Base-by-base conservation (phyloP, 2,113 vertebrate genomes). In the Dasyprocta punctata region DNA sequence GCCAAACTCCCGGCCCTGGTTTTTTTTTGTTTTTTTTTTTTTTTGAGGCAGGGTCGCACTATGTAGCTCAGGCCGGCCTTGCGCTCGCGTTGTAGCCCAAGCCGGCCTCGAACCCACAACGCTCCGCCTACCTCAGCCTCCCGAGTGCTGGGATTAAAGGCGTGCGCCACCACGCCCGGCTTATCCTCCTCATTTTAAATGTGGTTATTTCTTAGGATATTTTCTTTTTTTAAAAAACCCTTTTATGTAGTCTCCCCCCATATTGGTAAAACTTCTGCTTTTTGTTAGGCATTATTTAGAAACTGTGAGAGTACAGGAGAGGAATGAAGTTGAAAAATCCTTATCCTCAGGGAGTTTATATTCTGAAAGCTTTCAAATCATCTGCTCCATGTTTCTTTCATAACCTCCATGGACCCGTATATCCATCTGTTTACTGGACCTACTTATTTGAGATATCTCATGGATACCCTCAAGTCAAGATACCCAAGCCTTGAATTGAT, bases 341-440 rank as follows among this genome's bases (percentile, higher is more conserved):
- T 56, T 87, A 33, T 61, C 22, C 3, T 86, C 17, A 56, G 33
- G 33, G 20, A 73, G 28, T 33, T 78, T 86, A 44, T 93, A 67
- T 86, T 92, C 84, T 92, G 81, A 90, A 97, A 95, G 56, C 56
- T 58, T 67, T n/a, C 8, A 56, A 33, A 30, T 92, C 36, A 77
- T 90, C 38, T 93, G 65, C 56, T 89, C n/a, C 28, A 69, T 4
- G 49, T 95, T 17, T 87, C 69, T 96, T 92, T 77, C 30, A 56
- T 95, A 61, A 94, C 28, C 7, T 52, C 60, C 67, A n/a, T 7
- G 44, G 26, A 82, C 38, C 24, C 7, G 17, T 17, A 9, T 88
- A 75, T 20, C 38, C 38, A 75, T 26, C 13, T 87, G 12, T 89
- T 22, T 81, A n/a, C 24, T 65, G n/a, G 52, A 84, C 10, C 41